These are phyloP conservation scores for Pangasius djambal DNA, from an alignment of 2,797 vertebrate genomes.

Conservation along the genomic window DNA sequence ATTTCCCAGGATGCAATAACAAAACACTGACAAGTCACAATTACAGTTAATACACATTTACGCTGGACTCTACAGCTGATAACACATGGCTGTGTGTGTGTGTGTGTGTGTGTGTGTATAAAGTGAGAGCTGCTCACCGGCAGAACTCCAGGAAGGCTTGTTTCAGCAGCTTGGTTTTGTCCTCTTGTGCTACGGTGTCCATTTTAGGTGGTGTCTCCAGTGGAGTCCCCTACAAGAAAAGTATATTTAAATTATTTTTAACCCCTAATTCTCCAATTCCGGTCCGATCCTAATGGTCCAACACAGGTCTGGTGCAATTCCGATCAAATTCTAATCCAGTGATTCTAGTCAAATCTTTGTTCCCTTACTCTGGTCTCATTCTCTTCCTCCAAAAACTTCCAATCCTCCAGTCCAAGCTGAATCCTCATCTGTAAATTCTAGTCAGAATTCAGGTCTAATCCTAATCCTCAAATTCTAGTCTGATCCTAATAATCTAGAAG, in stretches of 20 bases:
- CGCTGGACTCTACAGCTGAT: neutral
- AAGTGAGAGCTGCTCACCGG: slow-evolving; percentile 73
- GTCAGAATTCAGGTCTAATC: neutral
- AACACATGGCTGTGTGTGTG: neutral
- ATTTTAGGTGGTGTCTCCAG: slow-evolving; percentile 77
- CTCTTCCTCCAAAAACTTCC: neutral
- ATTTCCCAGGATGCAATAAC: neutral
- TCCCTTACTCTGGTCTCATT: neutral
- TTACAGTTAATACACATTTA: neutral
- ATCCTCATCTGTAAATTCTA: neutral
- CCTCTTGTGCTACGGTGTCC: slow-evolving; percentile 82
- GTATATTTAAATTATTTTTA: neutral
- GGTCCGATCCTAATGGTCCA: neutral
- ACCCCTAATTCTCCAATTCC: neutral
- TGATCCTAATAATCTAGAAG: neutral
- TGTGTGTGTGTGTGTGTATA: neutral
- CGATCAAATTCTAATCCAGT: neutral
- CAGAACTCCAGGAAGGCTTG: slow-evolving; percentile 92
- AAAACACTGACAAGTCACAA: neutral
- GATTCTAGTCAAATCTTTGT: too few species aligned
- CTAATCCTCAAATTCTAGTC: neutral
- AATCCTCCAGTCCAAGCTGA: neutral
- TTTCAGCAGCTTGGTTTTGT: slow-evolving; percentile 91
- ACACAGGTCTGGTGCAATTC: too few species aligned
- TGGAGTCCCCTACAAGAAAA: slow-evolving; percentile 72